Conservation (phyloP, 2,888 invertebrate genomes). For the Pollenia labialis region DNA sequence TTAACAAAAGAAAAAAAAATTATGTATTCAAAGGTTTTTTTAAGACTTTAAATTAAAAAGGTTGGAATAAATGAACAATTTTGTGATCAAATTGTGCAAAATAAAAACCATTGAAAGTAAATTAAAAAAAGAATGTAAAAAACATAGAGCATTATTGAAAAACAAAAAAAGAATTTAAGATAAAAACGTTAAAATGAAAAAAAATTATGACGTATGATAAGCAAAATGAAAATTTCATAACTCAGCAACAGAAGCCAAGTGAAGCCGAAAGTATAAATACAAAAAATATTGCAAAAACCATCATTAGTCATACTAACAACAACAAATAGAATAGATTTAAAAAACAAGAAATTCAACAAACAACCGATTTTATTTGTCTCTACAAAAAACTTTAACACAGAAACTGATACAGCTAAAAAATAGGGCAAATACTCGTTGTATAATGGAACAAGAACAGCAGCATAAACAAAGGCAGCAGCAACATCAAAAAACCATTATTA, state of each 20-base stretch:
- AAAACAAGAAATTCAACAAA: slow-evolving; percentile 42
- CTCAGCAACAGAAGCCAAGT: slow-evolving; percentile 18
- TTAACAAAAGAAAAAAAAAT: neutral
- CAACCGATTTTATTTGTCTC: neutral
- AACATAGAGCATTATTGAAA: neutral
- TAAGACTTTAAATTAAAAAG: neutral
- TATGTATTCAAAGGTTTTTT: slow-evolving; percentile 15
- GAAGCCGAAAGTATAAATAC: neutral
- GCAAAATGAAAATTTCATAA: slow-evolving; percentile 52
- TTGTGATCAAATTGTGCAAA: slow-evolving; percentile 16
- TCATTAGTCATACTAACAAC: slow-evolving; percentile 46
- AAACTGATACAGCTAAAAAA: slow-evolving; percentile 11
- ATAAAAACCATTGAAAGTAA: slow-evolving; percentile 10
- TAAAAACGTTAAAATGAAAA: slow-evolving; percentile 28
- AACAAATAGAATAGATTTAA: slow-evolving; percentile 42
- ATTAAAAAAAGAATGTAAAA: slow-evolving; percentile 1
- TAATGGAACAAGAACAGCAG: slow-evolving; percentile 34
- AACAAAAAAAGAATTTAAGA: neutral
- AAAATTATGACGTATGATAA: slow-evolving; percentile 58
- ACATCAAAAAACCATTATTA: slow-evolving; percentile 52
- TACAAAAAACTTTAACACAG: slow-evolving; percentile 57
- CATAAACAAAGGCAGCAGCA: slow-evolving; percentile 46
- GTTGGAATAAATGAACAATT: slow-evolving; percentile 5
- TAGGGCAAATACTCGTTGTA: neutral
- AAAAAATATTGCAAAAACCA: slow-evolving; percentile 17